A percentile compares a stretch with the other conserved stretches of the same genome.
phyloP scores from a whole-genome alignment of 2,113 vertebrate species.

The Podarcis muralis region DNA sequence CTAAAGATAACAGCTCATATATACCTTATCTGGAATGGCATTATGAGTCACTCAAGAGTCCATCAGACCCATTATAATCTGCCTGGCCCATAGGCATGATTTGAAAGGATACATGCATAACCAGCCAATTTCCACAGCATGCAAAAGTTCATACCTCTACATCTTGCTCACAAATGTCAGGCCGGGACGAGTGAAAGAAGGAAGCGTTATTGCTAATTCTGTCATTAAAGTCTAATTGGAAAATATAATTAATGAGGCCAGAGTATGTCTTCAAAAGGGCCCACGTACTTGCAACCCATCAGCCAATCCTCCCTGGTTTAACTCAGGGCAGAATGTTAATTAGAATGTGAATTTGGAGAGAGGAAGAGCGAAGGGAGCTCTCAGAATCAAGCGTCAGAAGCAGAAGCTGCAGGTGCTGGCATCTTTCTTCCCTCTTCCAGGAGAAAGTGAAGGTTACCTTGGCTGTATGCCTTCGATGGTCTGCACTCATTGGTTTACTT shows the following conservation, averaged over 20 bases:
- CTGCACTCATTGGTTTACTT: not conserved
- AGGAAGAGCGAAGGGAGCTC: not conserved
- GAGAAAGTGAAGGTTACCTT: not conserved
- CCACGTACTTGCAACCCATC: not conserved
- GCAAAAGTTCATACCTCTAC: not conserved
- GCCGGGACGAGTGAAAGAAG: not conserved
- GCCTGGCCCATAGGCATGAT: not conserved
- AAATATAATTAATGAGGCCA: not conserved
- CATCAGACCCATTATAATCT: not conserved
- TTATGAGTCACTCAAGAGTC: not conserved
- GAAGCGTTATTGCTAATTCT: not conserved
- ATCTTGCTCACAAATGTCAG: slow-evolving; percentile 11
- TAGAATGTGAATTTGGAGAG: not conserved
- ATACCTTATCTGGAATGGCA: not conserved
- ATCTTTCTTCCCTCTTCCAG: not conserved
- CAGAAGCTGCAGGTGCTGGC: fast-evolving
- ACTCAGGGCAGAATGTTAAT: slow-evolving; percentile 25
- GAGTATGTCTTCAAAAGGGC: not conserved
- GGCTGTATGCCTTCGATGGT: not conserved
- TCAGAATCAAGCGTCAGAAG: not conserved
- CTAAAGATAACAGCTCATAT: not conserved
- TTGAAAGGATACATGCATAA: not conserved
- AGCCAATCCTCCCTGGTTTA: not conserved
- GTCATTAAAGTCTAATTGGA: slow-evolving; percentile 34
- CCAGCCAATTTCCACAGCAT: not conserved